Evolutionary conservation across 2,113 vertebrate genomes (phyloP), one percentile per base, ranked within the genome.

Genomic region (Grus americana): DNA sequence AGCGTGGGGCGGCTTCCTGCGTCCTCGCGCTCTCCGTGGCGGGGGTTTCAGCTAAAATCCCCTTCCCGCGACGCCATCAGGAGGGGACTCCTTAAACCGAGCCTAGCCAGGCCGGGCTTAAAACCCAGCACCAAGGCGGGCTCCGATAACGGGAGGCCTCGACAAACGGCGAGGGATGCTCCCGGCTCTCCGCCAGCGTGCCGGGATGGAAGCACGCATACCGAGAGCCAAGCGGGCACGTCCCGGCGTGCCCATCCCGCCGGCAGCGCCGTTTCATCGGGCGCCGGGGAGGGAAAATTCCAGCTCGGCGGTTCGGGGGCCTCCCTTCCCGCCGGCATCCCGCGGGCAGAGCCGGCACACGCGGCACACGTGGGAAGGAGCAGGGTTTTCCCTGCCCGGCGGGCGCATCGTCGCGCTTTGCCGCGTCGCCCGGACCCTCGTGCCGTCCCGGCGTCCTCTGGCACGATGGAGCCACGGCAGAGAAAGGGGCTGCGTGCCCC

Each of bases 301-400:
- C 95, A 80, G 88, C 42, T 20, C 32, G 0, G n/a, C 1, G 3
- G 86, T 27, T 85, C n/a, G 6, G 4, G 87, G 87, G 70, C 81
- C 79, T 93, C 88, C 92, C 59, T 91, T 65, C 79, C 94, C 29
- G 4, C 74, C 67, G 17, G 91, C 71, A 9, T 63, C 79, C 67
- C 6, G 42, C n/a, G 26, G 76, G 72, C 52, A 67, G n/a, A 42
- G 80, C 74, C 24, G 50, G 88, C 96, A 61, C 94, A 93, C 88
- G 88, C 55, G 5, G 86, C 74, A 24, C 96, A 36, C 86, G 92
- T 87, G 94, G 92, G 72, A 34, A 84, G 19, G 21, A 68, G 42
- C 11, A 3, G 15, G 54, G 62, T 84, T 94, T 95, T 91, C 92
- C 90, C 54, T 95, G 80, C 88, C 95, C 20, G 20, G 16, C 11